Evolutionary conservation across 2,113 vertebrate species (phyloP), one percentile per base, ranked within the genome.

Genomic region (Istiophorus platypterus): DNA sequence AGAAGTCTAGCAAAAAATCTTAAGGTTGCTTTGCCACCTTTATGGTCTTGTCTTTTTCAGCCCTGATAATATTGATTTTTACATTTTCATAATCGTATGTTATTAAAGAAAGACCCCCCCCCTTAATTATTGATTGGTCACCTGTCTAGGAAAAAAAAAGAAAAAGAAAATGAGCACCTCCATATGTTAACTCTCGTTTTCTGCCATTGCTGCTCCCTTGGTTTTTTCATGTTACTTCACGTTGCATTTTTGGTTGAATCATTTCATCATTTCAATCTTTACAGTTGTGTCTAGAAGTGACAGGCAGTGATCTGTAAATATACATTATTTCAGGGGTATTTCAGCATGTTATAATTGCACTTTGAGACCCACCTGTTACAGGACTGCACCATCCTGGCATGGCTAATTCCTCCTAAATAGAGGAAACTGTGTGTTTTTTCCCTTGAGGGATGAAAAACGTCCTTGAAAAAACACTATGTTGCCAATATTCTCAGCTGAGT

Each of bases 351-450:
- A 11, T 29, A 17, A 6, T 58, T 58, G 56, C 49, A 52, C 9
- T 22, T 52, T 51, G 26, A 70, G 29, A 20, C 29, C 56, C 63
- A 78, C 71, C 81, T 84, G 76, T 42, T 64, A 20, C 37, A 37
- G 27, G n/a, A 56, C 64, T 57, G 51, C 63, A 57, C 63, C 64
- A 57, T 56, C 24, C 17, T 56, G 62, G 75, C 69, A n/a, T 39
- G 8, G 52, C 22, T 17, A 17, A 49, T 22, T 37, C 31, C 65
- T 80, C 34, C 59, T 42, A 47, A 71, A 76, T 45, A 26, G 52
- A 72, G 66, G 72, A 72, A 71, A 71, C 67, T 70, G 3, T 79
- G 24, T 51, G 42, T 61, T 59, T 65, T 73, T 51, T 11, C 18
- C 24, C 37, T 62, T 9, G 27, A 58, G 66, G n/a, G 15, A 80